Evolutionary conservation across 2,888 invertebrate species (phyloP).

Genomic region (Perizoma affinitatum): DNA sequence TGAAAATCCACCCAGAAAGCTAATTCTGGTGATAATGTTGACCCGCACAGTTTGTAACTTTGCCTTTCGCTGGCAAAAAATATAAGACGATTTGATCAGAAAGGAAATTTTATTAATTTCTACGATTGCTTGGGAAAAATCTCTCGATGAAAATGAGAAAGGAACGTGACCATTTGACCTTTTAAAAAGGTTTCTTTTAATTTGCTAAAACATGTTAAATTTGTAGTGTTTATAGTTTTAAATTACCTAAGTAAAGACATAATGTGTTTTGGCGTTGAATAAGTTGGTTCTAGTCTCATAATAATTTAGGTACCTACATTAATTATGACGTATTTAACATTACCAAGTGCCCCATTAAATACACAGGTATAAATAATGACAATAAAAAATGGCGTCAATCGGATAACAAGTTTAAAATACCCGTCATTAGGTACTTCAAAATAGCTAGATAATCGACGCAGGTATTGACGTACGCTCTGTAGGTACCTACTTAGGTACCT

Average conservation of each 20-base stretch:
- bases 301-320: too few relatives aligned
- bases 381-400: neutral
- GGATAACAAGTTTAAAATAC: neutral
- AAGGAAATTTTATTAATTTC: constrained; percentile 2
- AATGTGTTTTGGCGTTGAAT: too few relatives aligned
- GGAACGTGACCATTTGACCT: too few relatives aligned
- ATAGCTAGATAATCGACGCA: neutral
- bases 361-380: too few relatives aligned
- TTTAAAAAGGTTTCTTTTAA: too few relatives aligned
- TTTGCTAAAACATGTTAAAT: too few relatives aligned
- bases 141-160: too few relatives aligned
- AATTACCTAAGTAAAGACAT: too few relatives aligned
- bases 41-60: constrained; percentile 5
- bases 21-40: constrained; percentile 10
- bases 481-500: neutral
- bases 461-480: constrained; percentile 5
- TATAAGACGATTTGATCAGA: constrained; percentile 13
- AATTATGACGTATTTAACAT: too few relatives aligned
- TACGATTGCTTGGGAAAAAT: neutral
- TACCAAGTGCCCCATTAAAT: too few relatives aligned
- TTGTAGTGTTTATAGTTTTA: too few relatives aligned
- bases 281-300: too few relatives aligned
- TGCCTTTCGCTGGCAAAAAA: constrained; percentile 8
- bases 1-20: constrained; percentile 13
- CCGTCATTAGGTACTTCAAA: neutral